phyloP scores from a whole-genome alignment of 53 echinoderm and acorn worm species.

The Pentamera pediparva region DNA sequence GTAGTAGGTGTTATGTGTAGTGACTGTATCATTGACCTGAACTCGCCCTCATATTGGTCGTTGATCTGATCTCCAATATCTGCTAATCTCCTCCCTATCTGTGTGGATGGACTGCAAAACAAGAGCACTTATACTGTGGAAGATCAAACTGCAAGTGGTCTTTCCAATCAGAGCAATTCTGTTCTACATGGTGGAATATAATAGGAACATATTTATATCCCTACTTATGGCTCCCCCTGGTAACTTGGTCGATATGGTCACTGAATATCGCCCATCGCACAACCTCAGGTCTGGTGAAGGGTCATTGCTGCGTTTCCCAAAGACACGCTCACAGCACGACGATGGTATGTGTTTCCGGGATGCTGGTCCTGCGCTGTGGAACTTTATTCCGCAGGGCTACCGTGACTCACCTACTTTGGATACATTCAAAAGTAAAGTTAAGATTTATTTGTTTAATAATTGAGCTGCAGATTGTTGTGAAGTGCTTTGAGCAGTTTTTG shows the following conservation, averaged over 20 bases:
- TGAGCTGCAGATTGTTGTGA: too few species aligned
- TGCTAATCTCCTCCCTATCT: slow-evolving; percentile 73
- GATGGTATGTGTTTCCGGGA: too few species aligned
- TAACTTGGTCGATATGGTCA: not conserved
- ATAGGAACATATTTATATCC: not conserved
- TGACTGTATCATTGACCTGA: slow-evolving; percentile 63
- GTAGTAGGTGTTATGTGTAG: slow-evolving; percentile 91
- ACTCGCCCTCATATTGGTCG: slow-evolving; percentile 75
- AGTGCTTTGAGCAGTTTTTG: too few species aligned
- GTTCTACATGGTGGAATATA: not conserved
- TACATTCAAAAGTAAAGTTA: too few species aligned
- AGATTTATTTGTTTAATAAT: too few species aligned
- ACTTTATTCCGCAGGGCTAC: too few species aligned
- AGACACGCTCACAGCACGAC: too few species aligned
- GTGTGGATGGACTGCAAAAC: slow-evolving; percentile 68
- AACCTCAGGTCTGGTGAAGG: too few species aligned
- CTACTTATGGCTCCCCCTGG: not conserved
- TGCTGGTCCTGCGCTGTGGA: too few species aligned
- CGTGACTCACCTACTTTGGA: too few species aligned
- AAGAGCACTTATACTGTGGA: not conserved
- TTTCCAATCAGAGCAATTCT: not conserved
- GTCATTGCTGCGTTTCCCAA: too few species aligned
- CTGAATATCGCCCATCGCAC: not conserved
- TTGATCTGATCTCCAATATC: slow-evolving; percentile 97
- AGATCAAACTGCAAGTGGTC: not conserved